Conservation (phyloP, 64 coral and sea anemone species). For the Hydrozoanthus tunicans region DNA sequence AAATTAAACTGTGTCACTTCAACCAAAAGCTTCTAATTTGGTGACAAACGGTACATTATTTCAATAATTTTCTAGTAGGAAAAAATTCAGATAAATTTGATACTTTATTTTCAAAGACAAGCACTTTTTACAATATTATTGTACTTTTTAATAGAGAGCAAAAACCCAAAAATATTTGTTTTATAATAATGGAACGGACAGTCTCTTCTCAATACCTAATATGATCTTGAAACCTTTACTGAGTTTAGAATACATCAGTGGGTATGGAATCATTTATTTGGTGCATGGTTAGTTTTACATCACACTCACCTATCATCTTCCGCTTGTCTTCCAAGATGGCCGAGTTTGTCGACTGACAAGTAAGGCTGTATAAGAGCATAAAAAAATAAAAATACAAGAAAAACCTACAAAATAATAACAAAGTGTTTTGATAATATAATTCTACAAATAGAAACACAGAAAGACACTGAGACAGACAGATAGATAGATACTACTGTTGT, state of each 20-base stretch:
- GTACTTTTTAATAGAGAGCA: too few species aligned
- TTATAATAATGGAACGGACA: too few species aligned
- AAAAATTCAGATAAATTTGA: too few species aligned
- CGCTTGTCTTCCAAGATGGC: conserved; percentile 47
- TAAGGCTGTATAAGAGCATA: conserved; percentile 49
- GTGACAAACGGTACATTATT: too few species aligned
- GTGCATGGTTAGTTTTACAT: not conserved
- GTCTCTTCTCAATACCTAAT: not conserved
- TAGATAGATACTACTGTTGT: too few species aligned
- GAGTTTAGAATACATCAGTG: not conserved
- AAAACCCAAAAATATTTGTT: too few species aligned
- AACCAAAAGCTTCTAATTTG: too few species aligned
- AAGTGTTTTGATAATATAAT: not conserved
- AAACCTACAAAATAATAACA: not conserved
- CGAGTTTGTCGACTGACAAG: conserved; percentile 73
- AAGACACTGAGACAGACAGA: too few species aligned
- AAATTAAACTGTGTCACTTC: too few species aligned
- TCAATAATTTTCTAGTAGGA: too few species aligned
- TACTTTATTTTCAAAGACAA: too few species aligned
- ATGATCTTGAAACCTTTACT: not conserved
- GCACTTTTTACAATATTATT: too few species aligned
- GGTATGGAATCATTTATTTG: not conserved
- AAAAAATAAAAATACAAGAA: not conserved
- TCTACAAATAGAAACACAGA: not conserved
- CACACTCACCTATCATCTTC: conserved; percentile 68